phyloP scores from a whole-genome alignment of 2,113 vertebrate genomes.

The Boulengeromyrus knoepffleri region DNA sequence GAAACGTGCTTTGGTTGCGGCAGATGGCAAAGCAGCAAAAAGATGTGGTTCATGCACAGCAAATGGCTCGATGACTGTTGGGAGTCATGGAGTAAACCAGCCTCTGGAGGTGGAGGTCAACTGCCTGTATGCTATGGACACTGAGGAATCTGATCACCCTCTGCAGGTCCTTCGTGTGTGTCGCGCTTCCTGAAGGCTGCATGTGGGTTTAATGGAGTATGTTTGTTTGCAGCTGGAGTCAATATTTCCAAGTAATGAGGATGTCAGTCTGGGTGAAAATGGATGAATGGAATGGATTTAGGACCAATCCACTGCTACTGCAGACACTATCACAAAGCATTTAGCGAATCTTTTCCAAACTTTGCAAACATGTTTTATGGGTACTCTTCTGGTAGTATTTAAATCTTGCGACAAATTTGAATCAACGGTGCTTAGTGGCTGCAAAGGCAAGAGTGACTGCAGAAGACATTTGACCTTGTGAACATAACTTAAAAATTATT shows the following conservation, averaged over 20 bases:
- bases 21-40: slow-evolving; percentile 31
- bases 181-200: not conserved
- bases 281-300: not conserved
- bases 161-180: slow-evolving; percentile 23
- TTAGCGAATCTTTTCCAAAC: not conserved
- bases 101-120: slow-evolving; percentile 1
- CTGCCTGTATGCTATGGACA: slow-evolving; percentile 21
- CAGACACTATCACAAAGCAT: not conserved
- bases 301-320: not conserved
- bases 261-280: not conserved
- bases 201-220: slow-evolving; percentile 25
- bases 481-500: not conserved
- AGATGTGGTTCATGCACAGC: slow-evolving; percentile 23
- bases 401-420: not conserved
- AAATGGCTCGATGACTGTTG: slow-evolving; percentile 16
- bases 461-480: not conserved
- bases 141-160: slow-evolving; percentile 24
- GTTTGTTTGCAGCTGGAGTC: not conserved
- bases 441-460: not conserved
- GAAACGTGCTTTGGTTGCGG: slow-evolving; percentile 10
- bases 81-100: slow-evolving; percentile 20
- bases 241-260: not conserved
- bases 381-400: not conserved
- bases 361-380: not conserved
- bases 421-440: not conserved